A percentile compares a stretch with the other conserved stretches of the same genome.
Conservation (phyloP, 2,797 vertebrate genomes). For the Sciaenops ocellatus region DNA sequence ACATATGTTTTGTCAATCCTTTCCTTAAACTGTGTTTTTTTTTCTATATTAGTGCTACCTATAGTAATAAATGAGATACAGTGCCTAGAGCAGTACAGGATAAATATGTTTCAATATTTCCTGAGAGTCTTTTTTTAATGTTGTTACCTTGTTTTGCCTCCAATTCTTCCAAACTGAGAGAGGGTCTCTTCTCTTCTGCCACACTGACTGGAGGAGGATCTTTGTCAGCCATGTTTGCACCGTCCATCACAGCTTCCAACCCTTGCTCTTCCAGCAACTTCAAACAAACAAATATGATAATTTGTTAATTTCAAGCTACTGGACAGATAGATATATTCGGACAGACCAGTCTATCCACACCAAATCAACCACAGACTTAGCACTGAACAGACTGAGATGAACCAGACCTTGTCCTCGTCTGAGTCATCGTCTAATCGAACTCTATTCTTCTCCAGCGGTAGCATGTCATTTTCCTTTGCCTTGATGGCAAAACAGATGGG, state of each 20-base stretch:
- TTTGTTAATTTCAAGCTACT: background rate
- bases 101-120: background rate
- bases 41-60: background rate
- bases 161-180: slow-evolving; percentile 92
- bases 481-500: slow-evolving; percentile 99
- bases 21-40: background rate
- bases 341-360: background rate
- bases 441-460: slow-evolving; percentile 97
- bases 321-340: background rate
- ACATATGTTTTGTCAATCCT: background rate
- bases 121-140: background rate
- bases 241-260: slow-evolving; percentile 68
- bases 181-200: slow-evolving; percentile 92
- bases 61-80: background rate
- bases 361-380: background rate
- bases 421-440: slow-evolving; percentile 97
- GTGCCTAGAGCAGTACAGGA: background rate
- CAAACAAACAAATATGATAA: slow-evolving; percentile 7
- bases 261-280: slow-evolving; percentile 86
- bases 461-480: slow-evolving; percentile 95
- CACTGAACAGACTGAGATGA: background rate
- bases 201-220: slow-evolving; percentile 67
- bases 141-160: slow-evolving; percentile 96
- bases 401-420: slow-evolving; percentile 91
- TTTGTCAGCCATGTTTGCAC: slow-evolving; percentile 66